These are phyloP conservation scores for Macrochelys suwanniensis DNA, from an alignment of 2,797 vertebrate genomes.

Conservation along the genomic window DNA sequence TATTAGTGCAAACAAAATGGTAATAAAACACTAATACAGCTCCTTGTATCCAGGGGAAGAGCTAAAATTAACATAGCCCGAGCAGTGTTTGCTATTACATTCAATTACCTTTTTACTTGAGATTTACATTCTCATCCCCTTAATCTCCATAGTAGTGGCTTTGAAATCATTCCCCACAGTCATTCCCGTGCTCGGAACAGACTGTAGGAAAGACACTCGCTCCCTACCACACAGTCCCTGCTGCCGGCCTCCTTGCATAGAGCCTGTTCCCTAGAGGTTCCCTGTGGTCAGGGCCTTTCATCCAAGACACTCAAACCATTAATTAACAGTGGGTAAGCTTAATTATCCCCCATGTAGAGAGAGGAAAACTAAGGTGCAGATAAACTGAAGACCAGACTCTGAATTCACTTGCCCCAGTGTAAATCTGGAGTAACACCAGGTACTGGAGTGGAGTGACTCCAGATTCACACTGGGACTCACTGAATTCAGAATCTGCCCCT, in stretches of 20 bases:
- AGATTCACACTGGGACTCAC: background rate
- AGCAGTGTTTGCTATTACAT: conserved; percentile 89
- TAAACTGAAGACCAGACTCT: background rate
- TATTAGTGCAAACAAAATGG: conserved; percentile 91
- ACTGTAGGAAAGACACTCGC: conserved; percentile 10
- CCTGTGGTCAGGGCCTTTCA: background rate
- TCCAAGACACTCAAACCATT: background rate
- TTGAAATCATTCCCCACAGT: conserved; percentile 79
- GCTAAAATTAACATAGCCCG: conserved; percentile 89
- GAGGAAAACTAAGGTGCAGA: background rate
- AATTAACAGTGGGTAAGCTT: conserved; percentile 24
- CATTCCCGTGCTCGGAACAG: conserved; percentile 39
- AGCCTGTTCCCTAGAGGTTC: background rate
- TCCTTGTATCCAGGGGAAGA: conserved; percentile 89
- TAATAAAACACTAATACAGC: conserved; percentile 90
- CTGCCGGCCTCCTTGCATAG: background rate
- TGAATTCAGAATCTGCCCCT: background rate
- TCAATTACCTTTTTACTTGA: conserved; percentile 91
- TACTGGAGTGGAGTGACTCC: background rate
- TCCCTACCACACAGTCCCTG: background rate
- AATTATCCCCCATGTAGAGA: conserved; percentile 13
- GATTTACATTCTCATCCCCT: conserved; percentile 89
- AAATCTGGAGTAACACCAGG: background rate
- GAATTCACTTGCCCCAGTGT: accelerated
- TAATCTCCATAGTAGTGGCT: conserved; percentile 87